phyloP scores from a whole-genome alignment of 2,888 invertebrate genomes.

The Drosophila neutralis region DNA sequence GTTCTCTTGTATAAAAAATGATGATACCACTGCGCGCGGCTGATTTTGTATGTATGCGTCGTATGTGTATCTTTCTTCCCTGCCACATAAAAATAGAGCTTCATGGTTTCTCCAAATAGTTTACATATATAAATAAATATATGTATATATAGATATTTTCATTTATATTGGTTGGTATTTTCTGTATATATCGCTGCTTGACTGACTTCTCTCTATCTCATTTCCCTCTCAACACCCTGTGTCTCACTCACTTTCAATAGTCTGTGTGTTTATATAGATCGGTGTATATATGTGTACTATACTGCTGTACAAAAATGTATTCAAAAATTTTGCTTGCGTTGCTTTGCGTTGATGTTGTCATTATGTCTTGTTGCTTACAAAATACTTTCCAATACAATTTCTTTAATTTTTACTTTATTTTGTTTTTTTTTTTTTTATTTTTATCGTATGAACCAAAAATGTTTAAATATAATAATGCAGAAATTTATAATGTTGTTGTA shows the following conservation, averaged over 20 bases:
- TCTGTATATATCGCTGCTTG: slow-evolving; percentile 55
- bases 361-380: slow-evolving; percentile 56
- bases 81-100: slow-evolving; percentile 76
- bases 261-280: slow-evolving; percentile 60
- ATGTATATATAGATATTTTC: slow-evolving; percentile 48
- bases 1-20: slow-evolving; percentile 56
- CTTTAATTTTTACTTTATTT: slow-evolving; percentile 50
- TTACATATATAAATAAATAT: slow-evolving; percentile 74
- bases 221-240: slow-evolving; percentile 37
- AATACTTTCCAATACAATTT: slow-evolving; percentile 59
- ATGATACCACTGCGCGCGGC: slow-evolving; percentile 40
- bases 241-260: slow-evolving; percentile 56
- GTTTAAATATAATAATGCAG: slow-evolving; percentile 79
- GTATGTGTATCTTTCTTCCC: slow-evolving; percentile 39
- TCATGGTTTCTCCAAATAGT: slow-evolving; percentile 74
- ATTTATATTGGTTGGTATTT: slow-evolving; percentile 66
- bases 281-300: slow-evolving; percentile 48
- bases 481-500: slow-evolving; percentile 73
- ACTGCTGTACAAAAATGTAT: slow-evolving; percentile 67
- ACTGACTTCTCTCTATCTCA: slow-evolving; percentile 35
- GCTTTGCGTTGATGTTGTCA: slow-evolving; percentile 58
- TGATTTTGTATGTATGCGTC: slow-evolving; percentile 23
- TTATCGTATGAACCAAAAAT: slow-evolving; percentile 81
- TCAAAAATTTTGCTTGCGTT: slow-evolving; percentile 75
- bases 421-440: slow-evolving; percentile 58